Evolutionary conservation across 2,888 invertebrate genomes (phyloP).

Genomic region (Azorinus chamasolen): DNA sequence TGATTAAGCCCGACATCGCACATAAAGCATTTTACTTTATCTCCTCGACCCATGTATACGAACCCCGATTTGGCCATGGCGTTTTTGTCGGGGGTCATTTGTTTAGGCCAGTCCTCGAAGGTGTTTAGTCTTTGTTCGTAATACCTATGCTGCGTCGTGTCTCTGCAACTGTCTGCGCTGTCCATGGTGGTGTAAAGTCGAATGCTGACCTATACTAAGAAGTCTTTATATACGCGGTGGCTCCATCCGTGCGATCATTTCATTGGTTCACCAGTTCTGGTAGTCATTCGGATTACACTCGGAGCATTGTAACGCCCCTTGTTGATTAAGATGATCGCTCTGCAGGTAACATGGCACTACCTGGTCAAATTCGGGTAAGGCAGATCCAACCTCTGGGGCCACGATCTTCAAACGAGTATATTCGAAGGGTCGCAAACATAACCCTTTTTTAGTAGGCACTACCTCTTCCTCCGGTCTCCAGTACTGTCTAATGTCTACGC

Average conservation of each 20-base stretch:
- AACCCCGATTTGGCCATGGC: constrained; percentile 2
- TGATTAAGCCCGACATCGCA: constrained; percentile 6
- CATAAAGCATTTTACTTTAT: constrained; percentile 10
- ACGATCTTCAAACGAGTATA: constrained; percentile 25
- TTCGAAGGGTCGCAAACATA: constrained; percentile 27
- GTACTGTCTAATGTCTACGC: constrained; percentile 47
- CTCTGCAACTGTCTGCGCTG: not conserved
- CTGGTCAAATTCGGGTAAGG: constrained; percentile 25
- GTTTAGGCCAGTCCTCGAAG: constrained; percentile 11
- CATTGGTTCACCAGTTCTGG: too few relatives aligned
- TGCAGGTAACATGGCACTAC: constrained; percentile 23
- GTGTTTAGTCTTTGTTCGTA: constrained; percentile 2
- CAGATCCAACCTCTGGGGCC: too few relatives aligned
- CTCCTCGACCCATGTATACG: constrained; percentile 3
- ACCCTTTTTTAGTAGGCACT: constrained; percentile 20
- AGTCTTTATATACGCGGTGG: too few relatives aligned
- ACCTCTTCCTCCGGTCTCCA: constrained; percentile 32
- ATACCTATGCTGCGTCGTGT: not conserved
- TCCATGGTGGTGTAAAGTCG: too few relatives aligned
- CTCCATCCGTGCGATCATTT: too few relatives aligned
- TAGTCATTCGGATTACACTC: too few relatives aligned
- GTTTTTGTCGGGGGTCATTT: constrained; percentile 7
- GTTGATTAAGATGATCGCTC: constrained; percentile 7
- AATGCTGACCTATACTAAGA: too few relatives aligned
- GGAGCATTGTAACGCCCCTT: constrained; percentile 2